Conservation (phyloP, 1,140 invertebrate species). For the Belonocnema kinseyi region DNA sequence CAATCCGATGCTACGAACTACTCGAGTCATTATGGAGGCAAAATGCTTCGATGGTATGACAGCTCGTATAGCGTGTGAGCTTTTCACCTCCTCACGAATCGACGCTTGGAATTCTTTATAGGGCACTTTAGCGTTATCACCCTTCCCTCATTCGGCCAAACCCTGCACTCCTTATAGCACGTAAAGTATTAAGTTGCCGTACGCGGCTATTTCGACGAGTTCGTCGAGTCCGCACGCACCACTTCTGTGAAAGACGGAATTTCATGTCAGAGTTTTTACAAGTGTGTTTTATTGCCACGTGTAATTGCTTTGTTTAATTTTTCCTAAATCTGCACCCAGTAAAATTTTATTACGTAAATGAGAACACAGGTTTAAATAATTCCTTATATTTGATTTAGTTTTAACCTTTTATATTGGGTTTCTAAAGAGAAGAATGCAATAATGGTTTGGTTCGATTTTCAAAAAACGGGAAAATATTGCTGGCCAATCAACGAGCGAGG, state of each 20-base stretch:
- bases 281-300: constrained; percentile 8
- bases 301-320: constrained; percentile 22
- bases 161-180: constrained; percentile 51
- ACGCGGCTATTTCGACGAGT: constrained; percentile 25
- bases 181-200: constrained; percentile 39
- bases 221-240: constrained; percentile 33
- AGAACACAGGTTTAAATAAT: not conserved
- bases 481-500: not conserved
- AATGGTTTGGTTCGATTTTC: too few species aligned
- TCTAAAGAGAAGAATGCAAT: not conserved
- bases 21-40: constrained; percentile 43
- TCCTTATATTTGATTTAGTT: not conserved
- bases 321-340: not conserved
- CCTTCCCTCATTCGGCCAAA: constrained; percentile 37
- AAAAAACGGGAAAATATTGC: not conserved
- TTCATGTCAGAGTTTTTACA: constrained; percentile 10
- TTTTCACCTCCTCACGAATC: constrained; percentile 47
- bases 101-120: constrained; percentile 54
- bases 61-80: constrained; percentile 42
- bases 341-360: not conserved
- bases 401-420: not conserved
- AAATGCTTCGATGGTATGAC: constrained; percentile 47
- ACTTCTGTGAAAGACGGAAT: constrained; percentile 2
- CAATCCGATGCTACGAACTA: constrained; percentile 42
- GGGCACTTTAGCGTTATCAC: constrained; percentile 52